These are phyloP conservation scores for Rhea americana DNA, from an alignment of 2,113 vertebrate species.

Conservation along the genomic window DNA sequence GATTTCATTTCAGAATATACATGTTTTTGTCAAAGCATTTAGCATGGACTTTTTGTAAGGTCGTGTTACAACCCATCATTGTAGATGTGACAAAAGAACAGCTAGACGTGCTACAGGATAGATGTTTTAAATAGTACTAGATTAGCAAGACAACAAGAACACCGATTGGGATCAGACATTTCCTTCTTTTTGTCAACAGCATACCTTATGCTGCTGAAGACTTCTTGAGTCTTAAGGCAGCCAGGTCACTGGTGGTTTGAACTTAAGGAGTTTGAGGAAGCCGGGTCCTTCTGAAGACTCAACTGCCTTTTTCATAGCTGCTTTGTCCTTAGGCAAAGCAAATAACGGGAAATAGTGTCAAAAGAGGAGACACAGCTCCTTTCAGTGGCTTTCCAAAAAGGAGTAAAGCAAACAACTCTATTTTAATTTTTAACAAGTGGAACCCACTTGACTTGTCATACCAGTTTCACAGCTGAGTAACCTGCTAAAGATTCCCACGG, in stretches of 20 bases:
- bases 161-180: background rate
- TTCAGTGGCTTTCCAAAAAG: background rate
- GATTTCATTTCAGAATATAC: background rate
- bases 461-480: background rate
- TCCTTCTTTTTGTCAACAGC: background rate
- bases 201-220: background rate
- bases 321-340: background rate
- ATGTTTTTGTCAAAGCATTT: constrained; percentile 10
- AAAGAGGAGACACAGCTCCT: background rate
- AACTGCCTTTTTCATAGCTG: background rate
- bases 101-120: background rate
- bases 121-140: background rate
- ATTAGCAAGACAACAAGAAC: background rate
- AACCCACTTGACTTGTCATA: background rate
- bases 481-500: background rate
- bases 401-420: background rate
- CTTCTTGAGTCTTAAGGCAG: background rate
- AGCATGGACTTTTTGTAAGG: background rate
- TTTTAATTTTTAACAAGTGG: background rate
- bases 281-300: background rate
- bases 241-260: accelerated
- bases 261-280: background rate
- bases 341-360: background rate
- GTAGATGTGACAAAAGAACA: constrained; percentile 33
- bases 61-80: background rate